Evolutionary conservation across 2,797 vertebrate species (phyloP).

Genomic region (Dicrostonyx torquatus): DNA sequence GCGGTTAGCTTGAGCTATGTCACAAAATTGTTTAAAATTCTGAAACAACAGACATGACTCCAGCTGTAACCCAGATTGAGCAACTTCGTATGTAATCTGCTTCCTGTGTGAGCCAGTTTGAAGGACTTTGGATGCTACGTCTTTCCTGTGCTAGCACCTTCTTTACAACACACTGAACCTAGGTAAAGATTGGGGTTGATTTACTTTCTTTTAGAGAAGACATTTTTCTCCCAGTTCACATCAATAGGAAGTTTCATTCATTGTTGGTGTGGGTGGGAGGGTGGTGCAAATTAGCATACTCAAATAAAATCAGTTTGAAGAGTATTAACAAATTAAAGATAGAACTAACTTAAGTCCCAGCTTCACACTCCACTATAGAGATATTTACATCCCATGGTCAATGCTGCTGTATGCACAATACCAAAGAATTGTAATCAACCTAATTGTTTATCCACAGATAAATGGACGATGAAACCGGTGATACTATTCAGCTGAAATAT

Average conservation of each 20-base stretch:
- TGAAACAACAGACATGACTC: neutral
- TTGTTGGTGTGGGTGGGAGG: neutral
- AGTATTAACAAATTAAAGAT: neutral
- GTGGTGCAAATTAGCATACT: neutral
- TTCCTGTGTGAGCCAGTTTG: neutral
- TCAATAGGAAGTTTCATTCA: neutral
- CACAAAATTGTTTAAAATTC: neutral
- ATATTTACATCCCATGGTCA: neutral
- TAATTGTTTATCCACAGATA: neutral
- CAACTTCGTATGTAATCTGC: neutral
- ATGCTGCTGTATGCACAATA: neutral
- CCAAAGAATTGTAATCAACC: neutral
- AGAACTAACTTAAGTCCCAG: neutral
- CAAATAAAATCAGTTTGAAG: neutral
- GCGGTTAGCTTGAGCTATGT: neutral
- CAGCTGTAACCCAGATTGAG: neutral
- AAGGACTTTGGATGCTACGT: neutral
- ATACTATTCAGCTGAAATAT: neutral
- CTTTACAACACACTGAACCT: neutral
- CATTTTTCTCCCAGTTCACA: neutral
- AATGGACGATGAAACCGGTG: neutral
- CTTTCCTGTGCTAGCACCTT: neutral
- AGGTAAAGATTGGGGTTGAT: neutral
- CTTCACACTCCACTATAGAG: neutral
- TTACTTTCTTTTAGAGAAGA: neutral